These are phyloP conservation scores for Limonius californicus DNA, from an alignment of 1,140 invertebrate genomes.

Conservation along the genomic window DNA sequence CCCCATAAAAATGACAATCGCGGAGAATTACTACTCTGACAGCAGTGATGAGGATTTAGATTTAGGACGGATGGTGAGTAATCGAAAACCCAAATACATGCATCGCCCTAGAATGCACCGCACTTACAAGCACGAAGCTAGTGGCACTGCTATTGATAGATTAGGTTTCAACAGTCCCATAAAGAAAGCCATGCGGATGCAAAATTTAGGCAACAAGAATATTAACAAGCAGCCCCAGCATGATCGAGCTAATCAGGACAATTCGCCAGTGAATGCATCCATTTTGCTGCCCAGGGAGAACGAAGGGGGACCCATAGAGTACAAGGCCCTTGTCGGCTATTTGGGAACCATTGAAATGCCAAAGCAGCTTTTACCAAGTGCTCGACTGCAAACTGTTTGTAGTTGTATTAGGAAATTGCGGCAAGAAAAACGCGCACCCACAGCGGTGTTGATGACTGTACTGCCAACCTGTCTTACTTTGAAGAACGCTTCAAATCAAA, in stretches of 20 bases:
- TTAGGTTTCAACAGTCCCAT: constrained; percentile 17
- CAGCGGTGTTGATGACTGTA: constrained; percentile 81
- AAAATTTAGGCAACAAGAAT: constrained; percentile 53
- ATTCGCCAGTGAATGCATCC: not conserved
- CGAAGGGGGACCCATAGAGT: constrained; percentile 62
- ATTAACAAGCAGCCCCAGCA: not conserved
- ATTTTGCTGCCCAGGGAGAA: constrained; percentile 33
- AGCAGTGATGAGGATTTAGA: constrained; percentile 73
- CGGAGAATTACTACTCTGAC: constrained; percentile 84
- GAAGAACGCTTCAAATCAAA: constrained; percentile 63
- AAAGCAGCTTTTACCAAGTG: constrained; percentile 72
- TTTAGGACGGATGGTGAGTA: constrained; percentile 49
- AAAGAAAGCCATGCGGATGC: constrained; percentile 47
- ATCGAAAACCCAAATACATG: constrained; percentile 62
- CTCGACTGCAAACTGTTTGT: constrained; percentile 65
- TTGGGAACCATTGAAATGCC: constrained; percentile 94
- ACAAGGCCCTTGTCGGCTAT: constrained; percentile 86
- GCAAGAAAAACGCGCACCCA: constrained; percentile 84
- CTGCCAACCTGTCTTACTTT: constrained; percentile 73
- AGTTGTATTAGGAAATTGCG: constrained; percentile 85
- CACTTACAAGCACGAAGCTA: constrained; percentile 29
- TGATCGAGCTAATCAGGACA: not conserved
- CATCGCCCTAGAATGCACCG: constrained; percentile 45
- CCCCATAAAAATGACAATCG: constrained; percentile 74
- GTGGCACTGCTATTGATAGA: constrained; percentile 18